Percentiles rank a stretch among this genome's conserved stretches.
These are phyloP conservation scores for Chelonoidis abingdonii DNA, from an alignment of 2,113 vertebrate species.

Conservation along the genomic window DNA sequence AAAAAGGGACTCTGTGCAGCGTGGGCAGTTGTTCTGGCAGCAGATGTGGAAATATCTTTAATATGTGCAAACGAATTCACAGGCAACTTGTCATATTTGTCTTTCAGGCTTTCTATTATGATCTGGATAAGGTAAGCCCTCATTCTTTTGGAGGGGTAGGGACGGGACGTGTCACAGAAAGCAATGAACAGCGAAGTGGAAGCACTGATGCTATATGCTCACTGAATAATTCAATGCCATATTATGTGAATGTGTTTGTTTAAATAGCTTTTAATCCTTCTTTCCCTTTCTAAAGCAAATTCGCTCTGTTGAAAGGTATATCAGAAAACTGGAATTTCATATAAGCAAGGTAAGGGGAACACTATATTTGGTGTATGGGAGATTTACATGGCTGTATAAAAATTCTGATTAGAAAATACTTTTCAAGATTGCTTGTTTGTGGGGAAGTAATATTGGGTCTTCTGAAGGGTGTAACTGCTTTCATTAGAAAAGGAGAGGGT, in stretches of 20 bases:
- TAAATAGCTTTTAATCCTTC: not conserved
- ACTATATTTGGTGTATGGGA: accelerated
- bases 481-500: not conserved
- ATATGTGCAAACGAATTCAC: not conserved
- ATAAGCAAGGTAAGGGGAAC: conserved; percentile 90
- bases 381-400: not conserved
- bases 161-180: accelerated
- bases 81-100: conserved; percentile 38
- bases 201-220: not conserved
- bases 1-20: not conserved
- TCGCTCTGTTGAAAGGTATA: conserved; percentile 89
- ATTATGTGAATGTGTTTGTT: not conserved
- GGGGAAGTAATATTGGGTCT: not conserved
- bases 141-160: not conserved
- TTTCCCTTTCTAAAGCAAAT: conserved; percentile 85
- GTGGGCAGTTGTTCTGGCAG: not conserved
- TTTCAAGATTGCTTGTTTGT: not conserved
- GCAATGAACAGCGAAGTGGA: not conserved
- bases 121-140: conserved; percentile 93
- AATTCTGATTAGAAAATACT: not conserved
- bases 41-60: accelerated
- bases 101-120: conserved; percentile 94
- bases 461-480: too few species aligned
- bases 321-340: conserved; percentile 94
- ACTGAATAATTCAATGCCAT: not conserved